phyloP scores from a whole-genome alignment of 2,888 invertebrate genomes.

The Xestia sexstrigata region DNA sequence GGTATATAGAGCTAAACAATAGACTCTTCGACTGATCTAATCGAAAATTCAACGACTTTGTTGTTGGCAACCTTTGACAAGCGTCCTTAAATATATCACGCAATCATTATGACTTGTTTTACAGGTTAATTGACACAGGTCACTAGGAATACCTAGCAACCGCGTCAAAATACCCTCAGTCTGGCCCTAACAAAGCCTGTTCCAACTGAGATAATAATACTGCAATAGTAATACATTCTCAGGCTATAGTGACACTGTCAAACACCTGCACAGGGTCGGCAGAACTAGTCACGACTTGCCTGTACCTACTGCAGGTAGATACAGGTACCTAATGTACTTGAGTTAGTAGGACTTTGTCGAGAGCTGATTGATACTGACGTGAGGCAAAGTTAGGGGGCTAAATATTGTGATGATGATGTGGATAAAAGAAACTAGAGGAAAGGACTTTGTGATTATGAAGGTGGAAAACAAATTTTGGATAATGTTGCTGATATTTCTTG shows the following conservation, averaged over 20 bases:
- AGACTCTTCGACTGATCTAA: not conserved
- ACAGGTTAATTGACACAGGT: not conserved
- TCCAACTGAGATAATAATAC: constrained; percentile 42
- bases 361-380: constrained; percentile 45
- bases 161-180: not conserved
- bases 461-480: not conserved
- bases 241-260: constrained; percentile 45
- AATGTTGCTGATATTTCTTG: not conserved
- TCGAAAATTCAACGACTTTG: not conserved
- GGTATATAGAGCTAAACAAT: not conserved
- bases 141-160: not conserved
- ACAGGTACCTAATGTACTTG: constrained; percentile 23
- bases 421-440: no score
- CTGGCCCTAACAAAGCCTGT: constrained; percentile 33
- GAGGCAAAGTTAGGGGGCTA: not conserved
- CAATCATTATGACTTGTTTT: not conserved
- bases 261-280: constrained; percentile 59
- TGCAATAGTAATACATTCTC: constrained; percentile 48
- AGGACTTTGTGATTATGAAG: not conserved
- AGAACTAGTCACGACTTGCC: constrained; percentile 56
- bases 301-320: constrained; percentile 4
- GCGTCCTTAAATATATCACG: not conserved
- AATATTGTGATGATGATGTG: not conserved
- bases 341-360: constrained; percentile 16
- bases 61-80: not conserved